phyloP scores from a whole-genome alignment of 92 coral and sea anemone genomes.

The Phenganax subtilis region DNA sequence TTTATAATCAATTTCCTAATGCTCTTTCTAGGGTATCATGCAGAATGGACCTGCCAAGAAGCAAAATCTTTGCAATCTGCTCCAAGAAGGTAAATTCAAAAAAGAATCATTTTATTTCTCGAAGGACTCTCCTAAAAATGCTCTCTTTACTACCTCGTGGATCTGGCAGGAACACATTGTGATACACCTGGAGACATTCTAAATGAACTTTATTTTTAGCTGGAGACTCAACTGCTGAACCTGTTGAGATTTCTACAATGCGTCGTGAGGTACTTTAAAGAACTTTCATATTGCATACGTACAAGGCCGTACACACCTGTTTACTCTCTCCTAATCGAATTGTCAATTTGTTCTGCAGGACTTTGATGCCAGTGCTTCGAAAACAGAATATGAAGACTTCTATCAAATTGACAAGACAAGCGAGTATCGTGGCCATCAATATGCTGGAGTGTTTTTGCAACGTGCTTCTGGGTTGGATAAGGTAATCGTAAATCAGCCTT shows the following conservation, averaged over 20 bases:
- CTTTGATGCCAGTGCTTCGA: conserved; percentile 62
- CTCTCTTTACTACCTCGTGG: neutral
- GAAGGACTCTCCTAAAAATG: neutral
- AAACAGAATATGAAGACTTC: conserved; percentile 77
- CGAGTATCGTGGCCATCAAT: conserved; percentile 94
- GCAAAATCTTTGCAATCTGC: conserved; percentile 53
- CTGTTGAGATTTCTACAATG: conserved; percentile 86
- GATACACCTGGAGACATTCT: neutral
- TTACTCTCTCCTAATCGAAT: too few relatives aligned
- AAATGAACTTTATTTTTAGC: conserved; percentile 47
- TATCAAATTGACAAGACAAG: conserved; percentile 68
- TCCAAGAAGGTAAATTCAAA: conserved; percentile 62
- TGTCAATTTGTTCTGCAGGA: conserved; percentile 44
- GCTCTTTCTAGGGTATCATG: conserved; percentile 63
- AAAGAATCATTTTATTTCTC: neutral
- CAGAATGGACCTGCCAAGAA: conserved; percentile 91
- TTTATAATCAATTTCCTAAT: neutral
- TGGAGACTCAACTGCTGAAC: conserved; percentile 87
- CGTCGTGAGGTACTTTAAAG: conserved; percentile 71
- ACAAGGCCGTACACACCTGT: too few relatives aligned
- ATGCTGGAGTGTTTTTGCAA: conserved; percentile 81
- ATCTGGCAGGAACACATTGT: neutral
- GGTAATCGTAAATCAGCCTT: conserved; percentile 41
- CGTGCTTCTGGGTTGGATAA: conserved; percentile 86
- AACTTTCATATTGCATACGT: neutral